These are phyloP conservation scores for Bagarius yarrelli DNA, from an alignment of 2,113 vertebrate species.

Conservation along the genomic window DNA sequence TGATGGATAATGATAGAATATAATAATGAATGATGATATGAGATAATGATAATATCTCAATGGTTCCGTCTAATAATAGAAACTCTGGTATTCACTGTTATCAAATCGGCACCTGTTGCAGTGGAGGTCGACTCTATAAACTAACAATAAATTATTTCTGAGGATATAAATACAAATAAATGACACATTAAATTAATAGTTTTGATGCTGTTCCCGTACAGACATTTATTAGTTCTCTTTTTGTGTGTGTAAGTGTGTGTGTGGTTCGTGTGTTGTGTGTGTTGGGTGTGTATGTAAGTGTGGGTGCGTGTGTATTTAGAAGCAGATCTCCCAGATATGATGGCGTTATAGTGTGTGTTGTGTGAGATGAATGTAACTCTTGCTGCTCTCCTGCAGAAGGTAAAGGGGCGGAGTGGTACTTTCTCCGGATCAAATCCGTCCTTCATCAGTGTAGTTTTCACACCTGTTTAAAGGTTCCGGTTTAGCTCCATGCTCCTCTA, in stretches of 20 bases:
- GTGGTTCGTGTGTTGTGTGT: not conserved
- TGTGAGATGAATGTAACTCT: conserved; percentile 68
- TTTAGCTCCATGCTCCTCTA: conserved; percentile 71
- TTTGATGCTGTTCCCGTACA: too few species aligned
- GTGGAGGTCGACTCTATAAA: too few species aligned
- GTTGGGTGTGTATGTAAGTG: not conserved
- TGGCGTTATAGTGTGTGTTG: conserved; percentile 47
- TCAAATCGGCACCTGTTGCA: too few species aligned
- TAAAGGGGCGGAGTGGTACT: conserved; percentile 71
- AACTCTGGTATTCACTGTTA: too few species aligned
- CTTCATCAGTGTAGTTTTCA: conserved; percentile 67
- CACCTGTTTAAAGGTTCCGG: conserved; percentile 78
- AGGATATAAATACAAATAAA: too few species aligned
- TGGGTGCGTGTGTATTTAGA: conserved; percentile 12
- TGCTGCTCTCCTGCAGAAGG: conserved; percentile 65
- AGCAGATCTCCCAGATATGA: not conserved
- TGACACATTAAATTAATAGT: too few species aligned
- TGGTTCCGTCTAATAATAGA: too few species aligned
- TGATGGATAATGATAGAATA: too few species aligned
- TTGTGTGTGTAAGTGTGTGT: not conserved
- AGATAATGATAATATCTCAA: too few species aligned
- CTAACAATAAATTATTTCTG: too few species aligned
- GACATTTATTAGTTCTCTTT: too few species aligned
- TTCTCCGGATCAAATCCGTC: conserved; percentile 68
- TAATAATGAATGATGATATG: too few species aligned